A percentile compares a stretch with the other conserved stretches of the same genome.
These are phyloP conservation scores for Apodemia mormo DNA, from an alignment of 2,888 invertebrate genomes.

Conservation along the genomic window DNA sequence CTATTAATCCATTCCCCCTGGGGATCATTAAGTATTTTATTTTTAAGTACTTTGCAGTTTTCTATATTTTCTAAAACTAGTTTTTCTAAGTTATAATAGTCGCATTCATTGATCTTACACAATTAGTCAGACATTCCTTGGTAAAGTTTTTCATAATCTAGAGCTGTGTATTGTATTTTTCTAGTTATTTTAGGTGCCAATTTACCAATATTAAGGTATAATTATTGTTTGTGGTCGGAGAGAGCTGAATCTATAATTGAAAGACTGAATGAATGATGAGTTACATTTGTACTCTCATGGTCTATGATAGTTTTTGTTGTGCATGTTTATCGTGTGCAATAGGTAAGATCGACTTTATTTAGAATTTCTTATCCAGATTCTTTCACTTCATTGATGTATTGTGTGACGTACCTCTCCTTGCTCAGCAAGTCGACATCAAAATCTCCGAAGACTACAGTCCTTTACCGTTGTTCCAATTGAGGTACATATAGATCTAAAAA, in stretches of 20 bases:
- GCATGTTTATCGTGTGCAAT: too few relatives aligned
- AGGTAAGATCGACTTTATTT: background rate
- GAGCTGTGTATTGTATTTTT: background rate
- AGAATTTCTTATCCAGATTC: background rate
- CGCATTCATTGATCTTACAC: background rate
- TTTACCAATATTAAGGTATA: background rate
- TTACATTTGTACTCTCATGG: too few relatives aligned
- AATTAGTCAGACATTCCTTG: background rate
- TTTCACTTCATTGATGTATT: conserved; percentile 23
- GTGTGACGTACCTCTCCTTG: background rate
- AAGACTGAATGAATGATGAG: too few relatives aligned
- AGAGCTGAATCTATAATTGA: too few relatives aligned
- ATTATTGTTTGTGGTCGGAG: conserved; percentile 21
- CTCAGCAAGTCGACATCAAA: conserved; percentile 29
- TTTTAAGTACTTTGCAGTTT: conserved; percentile 24
- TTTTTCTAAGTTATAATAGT: conserved; percentile 18
- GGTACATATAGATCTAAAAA: conserved; percentile 24
- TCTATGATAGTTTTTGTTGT: too few relatives aligned
- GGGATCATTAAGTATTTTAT: conserved; percentile 24
- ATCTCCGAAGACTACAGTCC: conserved; percentile 32
- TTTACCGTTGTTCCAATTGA: conserved; percentile 27
- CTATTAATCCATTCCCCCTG: conserved; percentile 30
- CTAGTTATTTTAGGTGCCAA: background rate
- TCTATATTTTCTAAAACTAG: conserved; percentile 11
- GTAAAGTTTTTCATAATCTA: background rate